phyloP scores from a whole-genome alignment of 1,140 invertebrate species.

The Rhynchophorus ferrugineus region DNA sequence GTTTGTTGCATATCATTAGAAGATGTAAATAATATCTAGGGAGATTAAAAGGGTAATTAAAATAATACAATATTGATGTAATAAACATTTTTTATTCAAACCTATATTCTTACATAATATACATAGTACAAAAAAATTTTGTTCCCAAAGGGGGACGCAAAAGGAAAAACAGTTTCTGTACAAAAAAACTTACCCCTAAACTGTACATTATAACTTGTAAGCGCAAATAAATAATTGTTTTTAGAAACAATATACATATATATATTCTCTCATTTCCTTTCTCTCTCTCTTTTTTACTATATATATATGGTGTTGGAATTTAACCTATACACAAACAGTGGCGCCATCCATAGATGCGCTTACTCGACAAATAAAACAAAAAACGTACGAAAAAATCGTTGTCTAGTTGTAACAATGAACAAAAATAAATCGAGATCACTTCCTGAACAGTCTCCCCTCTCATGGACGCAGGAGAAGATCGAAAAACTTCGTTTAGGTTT shows the following conservation, averaged over 20 bases:
- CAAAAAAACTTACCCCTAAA: constrained; percentile 37
- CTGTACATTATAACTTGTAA: constrained; percentile 39
- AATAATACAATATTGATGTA: constrained; percentile 13
- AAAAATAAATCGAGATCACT: constrained; percentile 19
- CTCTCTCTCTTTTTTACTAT: no score
- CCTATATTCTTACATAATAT: constrained; percentile 42
- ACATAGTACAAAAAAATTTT: constrained; percentile 43
- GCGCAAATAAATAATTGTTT: constrained; percentile 40
- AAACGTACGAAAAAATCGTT: constrained; percentile 21
- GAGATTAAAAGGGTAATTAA: not conserved
- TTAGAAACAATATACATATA: constrained; percentile 30
- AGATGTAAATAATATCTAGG: no score
- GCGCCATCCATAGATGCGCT: not conserved
- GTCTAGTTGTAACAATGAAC: constrained; percentile 7
- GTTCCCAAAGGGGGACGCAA: constrained; percentile 31
- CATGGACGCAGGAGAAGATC: not conserved
- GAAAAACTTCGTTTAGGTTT: constrained; percentile 1
- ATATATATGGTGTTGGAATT: constrained; percentile 4
- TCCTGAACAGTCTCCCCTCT: constrained; percentile 3
- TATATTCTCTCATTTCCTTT: no score
- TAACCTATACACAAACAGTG: not conserved
- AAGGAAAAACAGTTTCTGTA: constrained; percentile 39
- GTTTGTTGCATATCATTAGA: no score
- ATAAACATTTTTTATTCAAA: constrained; percentile 44
- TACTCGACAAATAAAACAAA: constrained; percentile 14